Percentiles rank a stretch among this genome's conserved stretches.
Conservation (phyloP, 2,797 vertebrate species). For the Lutjanus campechanus region DNA sequence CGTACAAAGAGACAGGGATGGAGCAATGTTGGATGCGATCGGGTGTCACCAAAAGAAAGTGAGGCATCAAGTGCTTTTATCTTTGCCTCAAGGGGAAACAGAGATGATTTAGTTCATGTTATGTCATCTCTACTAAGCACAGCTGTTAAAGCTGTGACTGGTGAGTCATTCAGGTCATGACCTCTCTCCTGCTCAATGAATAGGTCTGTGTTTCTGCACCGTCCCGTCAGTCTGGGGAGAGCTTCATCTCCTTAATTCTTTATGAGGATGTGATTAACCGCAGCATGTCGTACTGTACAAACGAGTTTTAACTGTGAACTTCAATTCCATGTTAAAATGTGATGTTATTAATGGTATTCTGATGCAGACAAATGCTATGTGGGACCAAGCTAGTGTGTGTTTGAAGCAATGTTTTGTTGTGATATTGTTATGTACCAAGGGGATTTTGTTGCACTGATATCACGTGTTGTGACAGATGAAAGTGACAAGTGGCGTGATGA, state of each 20-base stretch:
- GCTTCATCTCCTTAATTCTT: slow-evolving; percentile 20
- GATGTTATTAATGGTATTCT: slow-evolving; percentile 35
- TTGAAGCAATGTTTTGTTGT: slow-evolving; percentile 62
- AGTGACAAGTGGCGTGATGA: slow-evolving; percentile 37
- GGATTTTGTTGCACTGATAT: slow-evolving; percentile 39
- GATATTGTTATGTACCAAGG: slow-evolving; percentile 51
- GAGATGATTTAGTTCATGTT: slow-evolving; percentile 63
- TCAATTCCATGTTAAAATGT: slow-evolving; percentile 48
- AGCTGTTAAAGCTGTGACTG: slow-evolving; percentile 66
- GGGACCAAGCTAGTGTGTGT: slow-evolving; percentile 62
- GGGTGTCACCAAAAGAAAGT: slow-evolving; percentile 42
- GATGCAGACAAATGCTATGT: slow-evolving; percentile 43
- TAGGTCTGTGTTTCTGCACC: slow-evolving; percentile 56
- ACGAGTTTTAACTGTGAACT: slow-evolving; percentile 61
- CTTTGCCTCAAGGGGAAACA: slow-evolving; percentile 58
- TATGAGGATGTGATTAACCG: slow-evolving; percentile 20
- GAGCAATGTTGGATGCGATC: slow-evolving; percentile 25
- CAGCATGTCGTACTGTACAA: slow-evolving; percentile 45
- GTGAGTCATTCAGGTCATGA: slow-evolving; percentile 71
- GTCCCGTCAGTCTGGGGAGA: slow-evolving; percentile 12
- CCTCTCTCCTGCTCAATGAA: slow-evolving; percentile 63
- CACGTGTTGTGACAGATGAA: slow-evolving; percentile 52
- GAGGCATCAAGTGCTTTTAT: slow-evolving; percentile 66
- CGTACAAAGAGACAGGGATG: slow-evolving; percentile 33
- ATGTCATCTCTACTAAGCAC: slow-evolving; percentile 67